A percentile compares a stretch with the other conserved stretches of the same genome.
Evolutionary conservation across 2,113 vertebrate genomes (phyloP).

Genomic region (Vulpes vulpes): DNA sequence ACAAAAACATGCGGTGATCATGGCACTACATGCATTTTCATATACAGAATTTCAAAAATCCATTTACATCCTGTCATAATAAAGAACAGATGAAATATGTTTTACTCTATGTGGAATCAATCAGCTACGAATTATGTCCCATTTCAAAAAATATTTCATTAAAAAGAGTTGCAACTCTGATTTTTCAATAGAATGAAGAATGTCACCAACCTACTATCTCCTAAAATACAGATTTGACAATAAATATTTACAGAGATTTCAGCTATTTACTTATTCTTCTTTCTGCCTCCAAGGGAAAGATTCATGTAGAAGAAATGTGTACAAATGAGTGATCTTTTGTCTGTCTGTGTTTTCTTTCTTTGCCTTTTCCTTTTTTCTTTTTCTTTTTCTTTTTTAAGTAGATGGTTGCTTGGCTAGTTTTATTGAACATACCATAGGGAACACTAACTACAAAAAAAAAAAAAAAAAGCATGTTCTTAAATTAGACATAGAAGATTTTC

Average conservation of each 20-base stretch:
- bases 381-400: neutral
- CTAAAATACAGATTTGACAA: neutral
- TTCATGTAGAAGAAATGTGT: constrained; percentile 54
- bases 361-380: neutral
- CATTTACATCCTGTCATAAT: neutral
- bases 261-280: constrained; percentile 63
- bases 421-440: constrained; percentile 73
- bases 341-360: neutral
- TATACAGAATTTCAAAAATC: neutral
- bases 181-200: constrained; percentile 50
- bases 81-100: constrained; percentile 50
- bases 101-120: neutral
- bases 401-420: constrained; percentile 60
- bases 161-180: neutral
- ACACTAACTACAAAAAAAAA: constrained; percentile 56
- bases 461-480: constrained; percentile 42
- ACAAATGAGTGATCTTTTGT: neutral
- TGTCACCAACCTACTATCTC: neutral
- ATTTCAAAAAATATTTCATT: constrained; percentile 57
- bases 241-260: constrained; percentile 68
- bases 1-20: neutral
- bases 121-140: neutral
- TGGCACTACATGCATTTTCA: constrained; percentile 1
- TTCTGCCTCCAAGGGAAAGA: constrained; percentile 49
- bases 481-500: constrained; percentile 59